Evolutionary conservation across 2,797 vertebrate genomes (phyloP).

Genomic region (Tokudaia muenninki): DNA sequence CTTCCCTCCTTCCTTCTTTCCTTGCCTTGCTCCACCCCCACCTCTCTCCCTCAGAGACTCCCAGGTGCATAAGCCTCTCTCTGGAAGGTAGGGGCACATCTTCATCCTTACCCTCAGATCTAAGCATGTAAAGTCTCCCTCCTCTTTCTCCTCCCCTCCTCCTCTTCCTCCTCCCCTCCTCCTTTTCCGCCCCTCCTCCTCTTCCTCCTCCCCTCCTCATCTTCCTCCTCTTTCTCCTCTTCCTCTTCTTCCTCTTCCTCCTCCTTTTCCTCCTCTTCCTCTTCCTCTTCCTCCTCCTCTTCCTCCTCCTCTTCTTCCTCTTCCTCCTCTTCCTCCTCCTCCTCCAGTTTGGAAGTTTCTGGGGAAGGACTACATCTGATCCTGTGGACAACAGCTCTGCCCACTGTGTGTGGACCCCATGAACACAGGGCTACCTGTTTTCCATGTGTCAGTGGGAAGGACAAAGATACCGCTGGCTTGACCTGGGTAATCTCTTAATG

Average conservation of each 20-base stretch:
- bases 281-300: too few relatives aligned
- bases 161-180: too few relatives aligned
- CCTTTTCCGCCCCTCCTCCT: too few relatives aligned
- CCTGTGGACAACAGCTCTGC: not conserved
- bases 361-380: not conserved
- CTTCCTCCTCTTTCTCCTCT: too few relatives aligned
- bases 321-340: not conserved
- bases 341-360: not conserved
- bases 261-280: too few relatives aligned
- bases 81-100: too few relatives aligned
- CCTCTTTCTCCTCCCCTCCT: not conserved
- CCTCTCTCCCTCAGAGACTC: not conserved
- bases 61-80: not conserved
- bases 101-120: not conserved
- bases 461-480: not conserved
- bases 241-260: too few relatives aligned
- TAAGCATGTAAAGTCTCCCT: too few relatives aligned
- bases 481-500: not conserved
- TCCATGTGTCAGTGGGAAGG: not conserved
- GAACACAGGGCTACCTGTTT: not conserved
- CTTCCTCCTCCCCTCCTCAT: too few relatives aligned
- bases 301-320: too few relatives aligned
- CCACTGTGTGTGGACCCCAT: not conserved
- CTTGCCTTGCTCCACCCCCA: not conserved
- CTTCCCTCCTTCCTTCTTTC: too few relatives aligned